Evolutionary conservation across 2,113 vertebrate species (phyloP).

Genomic region (Megaceryle maxima): DNA sequence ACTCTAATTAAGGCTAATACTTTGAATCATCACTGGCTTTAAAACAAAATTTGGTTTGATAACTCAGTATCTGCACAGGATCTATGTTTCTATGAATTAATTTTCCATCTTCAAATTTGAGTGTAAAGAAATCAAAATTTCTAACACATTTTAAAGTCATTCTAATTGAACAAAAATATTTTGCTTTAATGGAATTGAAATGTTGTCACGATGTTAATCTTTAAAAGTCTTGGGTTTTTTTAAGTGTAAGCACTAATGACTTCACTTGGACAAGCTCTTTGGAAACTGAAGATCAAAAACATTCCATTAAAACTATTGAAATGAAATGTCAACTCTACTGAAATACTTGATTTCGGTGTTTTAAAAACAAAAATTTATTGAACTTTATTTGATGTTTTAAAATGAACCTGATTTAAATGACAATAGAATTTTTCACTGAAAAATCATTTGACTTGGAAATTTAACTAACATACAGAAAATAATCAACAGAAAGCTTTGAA

Average conservation of each 20-base stretch:
- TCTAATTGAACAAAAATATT: not conserved
- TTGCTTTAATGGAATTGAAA: not conserved
- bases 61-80: not conserved
- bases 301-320: not conserved
- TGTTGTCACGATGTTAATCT: constrained; percentile 5
- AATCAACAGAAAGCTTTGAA: not conserved
- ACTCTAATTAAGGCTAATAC: not conserved
- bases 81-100: not conserved
- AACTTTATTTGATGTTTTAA: constrained; percentile 12
- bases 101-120: not conserved
- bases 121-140: not conserved
- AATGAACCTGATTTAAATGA: not conserved
- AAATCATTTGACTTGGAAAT: not conserved
- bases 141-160: not conserved
- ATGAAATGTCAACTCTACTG: not conserved
- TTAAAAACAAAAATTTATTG: constrained; percentile 8
- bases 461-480: not conserved
- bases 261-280: constrained; percentile 39
- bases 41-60: not conserved
- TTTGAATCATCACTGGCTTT: not conserved
- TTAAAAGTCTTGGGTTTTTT: constrained; percentile 2
- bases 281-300: constrained; percentile 26
- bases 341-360: constrained; percentile 10
- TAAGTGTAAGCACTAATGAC: constrained; percentile 2
- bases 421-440: not conserved